phyloP scores from a whole-genome alignment of 2,113 vertebrate species.

The Caretta caretta region DNA sequence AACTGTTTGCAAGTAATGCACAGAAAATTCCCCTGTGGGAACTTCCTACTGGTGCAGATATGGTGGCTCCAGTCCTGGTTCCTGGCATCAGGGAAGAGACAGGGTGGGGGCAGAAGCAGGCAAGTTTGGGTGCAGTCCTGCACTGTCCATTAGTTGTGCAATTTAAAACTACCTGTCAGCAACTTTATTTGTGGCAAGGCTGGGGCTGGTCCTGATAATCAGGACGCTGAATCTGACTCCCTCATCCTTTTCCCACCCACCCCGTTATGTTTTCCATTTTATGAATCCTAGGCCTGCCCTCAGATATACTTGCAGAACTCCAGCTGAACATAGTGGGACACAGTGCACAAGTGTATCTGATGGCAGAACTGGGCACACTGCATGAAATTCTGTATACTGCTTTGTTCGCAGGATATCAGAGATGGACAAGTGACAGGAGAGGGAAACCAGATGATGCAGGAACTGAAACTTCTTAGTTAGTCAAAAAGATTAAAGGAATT shows the following conservation, averaged over 20 bases:
- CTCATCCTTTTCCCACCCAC: slow-evolving; percentile 18
- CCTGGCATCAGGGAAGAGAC: neutral
- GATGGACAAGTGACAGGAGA: neutral
- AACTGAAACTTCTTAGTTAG: neutral
- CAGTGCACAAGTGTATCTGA: rapidly evolving
- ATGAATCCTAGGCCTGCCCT: neutral
- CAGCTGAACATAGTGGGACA: neutral
- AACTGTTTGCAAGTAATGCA: neutral
- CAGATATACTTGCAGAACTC: rapidly evolving
- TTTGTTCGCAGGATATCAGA: neutral
- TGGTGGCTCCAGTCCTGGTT: neutral
- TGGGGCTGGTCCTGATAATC: slow-evolving; percentile 26
- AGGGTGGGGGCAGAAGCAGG: neutral
- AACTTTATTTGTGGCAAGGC: slow-evolving; percentile 48
- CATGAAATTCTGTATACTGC: neutral
- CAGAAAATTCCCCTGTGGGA: neutral
- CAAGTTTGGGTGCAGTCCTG: slow-evolving; percentile 32
- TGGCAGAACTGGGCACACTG: neutral
- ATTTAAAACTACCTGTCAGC: slow-evolving; percentile 64
- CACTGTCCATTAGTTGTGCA: slow-evolving; percentile 56
- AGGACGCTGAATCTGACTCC: slow-evolving; percentile 49
- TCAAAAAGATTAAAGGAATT: neutral
- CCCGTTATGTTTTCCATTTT: neutral
- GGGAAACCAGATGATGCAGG: neutral
- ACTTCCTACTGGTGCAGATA: neutral